Conservation (phyloP, 2,797 vertebrate genomes). For the Yasuhikotakia modesta region DNA sequence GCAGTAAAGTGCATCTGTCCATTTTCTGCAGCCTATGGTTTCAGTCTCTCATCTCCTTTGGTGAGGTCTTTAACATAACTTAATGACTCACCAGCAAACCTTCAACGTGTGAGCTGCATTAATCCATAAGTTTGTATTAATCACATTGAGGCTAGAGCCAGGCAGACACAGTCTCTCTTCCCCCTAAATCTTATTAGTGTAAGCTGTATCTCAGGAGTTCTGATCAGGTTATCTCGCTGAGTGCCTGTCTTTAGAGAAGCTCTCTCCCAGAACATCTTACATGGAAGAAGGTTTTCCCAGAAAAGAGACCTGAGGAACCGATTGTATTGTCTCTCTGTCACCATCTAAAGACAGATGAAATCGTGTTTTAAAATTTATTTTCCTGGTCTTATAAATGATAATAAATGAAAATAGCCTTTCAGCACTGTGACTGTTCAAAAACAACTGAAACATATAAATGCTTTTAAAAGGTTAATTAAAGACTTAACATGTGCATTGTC, state of each 20-base stretch:
- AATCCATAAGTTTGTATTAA: constrained; percentile 63
- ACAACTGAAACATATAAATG: not conserved
- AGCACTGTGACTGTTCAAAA: not conserved
- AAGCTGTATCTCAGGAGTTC: constrained; percentile 70
- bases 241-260: constrained; percentile 52
- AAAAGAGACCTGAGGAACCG: not conserved
- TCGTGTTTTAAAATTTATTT: not conserved
- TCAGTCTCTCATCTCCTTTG: constrained; percentile 18
- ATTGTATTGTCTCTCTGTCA: not conserved
- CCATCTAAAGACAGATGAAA: not conserved
- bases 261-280: constrained; percentile 15
- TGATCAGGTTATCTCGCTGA: constrained; percentile 74
- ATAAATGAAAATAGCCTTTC: no score
- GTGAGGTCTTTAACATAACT: constrained; percentile 40
- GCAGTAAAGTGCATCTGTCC: constrained; percentile 4
- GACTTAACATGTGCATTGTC: not conserved
- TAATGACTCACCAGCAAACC: constrained; percentile 60
- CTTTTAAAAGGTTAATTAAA: not conserved
- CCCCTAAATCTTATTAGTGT: constrained; percentile 74
- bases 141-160: constrained; percentile 58
- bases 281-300: constrained; percentile 13
- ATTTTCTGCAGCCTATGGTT: constrained; percentile 37
- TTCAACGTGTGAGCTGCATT: constrained; percentile 57
- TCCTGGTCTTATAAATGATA: no score
- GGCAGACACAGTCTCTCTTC: constrained; percentile 62